Evolutionary conservation across 2,797 vertebrate species (phyloP).

Genomic region (Heteromormyrus szaboi): DNA sequence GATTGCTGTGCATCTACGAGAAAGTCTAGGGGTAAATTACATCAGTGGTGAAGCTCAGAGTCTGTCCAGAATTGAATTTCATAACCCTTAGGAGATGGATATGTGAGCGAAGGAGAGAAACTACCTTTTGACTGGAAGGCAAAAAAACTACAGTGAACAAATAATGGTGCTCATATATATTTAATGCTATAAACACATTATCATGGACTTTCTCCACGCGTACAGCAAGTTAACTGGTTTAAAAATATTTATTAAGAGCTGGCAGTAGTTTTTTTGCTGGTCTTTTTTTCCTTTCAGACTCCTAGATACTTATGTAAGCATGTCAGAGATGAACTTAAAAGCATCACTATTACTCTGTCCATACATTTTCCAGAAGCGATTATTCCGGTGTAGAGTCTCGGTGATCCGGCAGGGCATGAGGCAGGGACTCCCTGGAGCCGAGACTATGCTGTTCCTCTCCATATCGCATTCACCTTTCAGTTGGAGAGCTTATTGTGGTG

Average conservation of each 20-base stretch:
- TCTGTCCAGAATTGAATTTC: slow-evolving; percentile 1
- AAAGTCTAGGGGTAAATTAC: not conserved
- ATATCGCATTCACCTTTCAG: not conserved
- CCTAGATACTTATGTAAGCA: not conserved
- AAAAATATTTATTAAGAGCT: not conserved
- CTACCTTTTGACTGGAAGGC: not conserved
- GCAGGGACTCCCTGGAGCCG: not conserved
- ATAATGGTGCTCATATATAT: not conserved
- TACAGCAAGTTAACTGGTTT: not conserved
- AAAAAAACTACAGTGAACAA: not conserved
- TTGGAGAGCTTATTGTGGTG: not conserved
- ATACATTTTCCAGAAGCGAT: not conserved
- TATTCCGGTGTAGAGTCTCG: not conserved
- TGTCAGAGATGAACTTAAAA: not conserved
- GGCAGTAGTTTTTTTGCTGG: not conserved
- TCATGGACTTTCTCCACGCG: not conserved
- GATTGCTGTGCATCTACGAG: not conserved
- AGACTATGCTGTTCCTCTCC: not conserved
- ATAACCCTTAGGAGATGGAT: not conserved
- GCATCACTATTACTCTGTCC: not conserved
- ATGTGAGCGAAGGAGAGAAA: not conserved
- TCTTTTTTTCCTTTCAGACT: not conserved
- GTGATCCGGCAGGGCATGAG: not conserved
- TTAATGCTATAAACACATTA: not conserved
- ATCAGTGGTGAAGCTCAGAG: not conserved